Conservation (phyloP, 2,888 invertebrate species). For the Limnephilus rhombicus region DNA sequence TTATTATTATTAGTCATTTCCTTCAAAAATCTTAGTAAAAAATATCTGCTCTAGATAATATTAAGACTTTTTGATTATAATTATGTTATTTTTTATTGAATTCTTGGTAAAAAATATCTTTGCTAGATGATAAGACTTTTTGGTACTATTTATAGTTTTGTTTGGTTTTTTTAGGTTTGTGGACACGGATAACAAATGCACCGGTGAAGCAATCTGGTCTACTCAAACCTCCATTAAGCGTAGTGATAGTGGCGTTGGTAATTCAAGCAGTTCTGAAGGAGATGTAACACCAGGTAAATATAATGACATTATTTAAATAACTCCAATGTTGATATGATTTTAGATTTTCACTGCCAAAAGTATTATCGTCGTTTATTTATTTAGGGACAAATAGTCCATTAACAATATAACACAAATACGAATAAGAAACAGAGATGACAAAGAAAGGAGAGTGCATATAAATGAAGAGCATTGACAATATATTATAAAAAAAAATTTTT, state of each 20-base stretch:
- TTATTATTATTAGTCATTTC: too few relatives aligned
- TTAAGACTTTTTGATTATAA: slow-evolving; percentile 77
- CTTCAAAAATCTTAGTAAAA: neutral
- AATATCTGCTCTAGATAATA: neutral
- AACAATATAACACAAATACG: too few relatives aligned
- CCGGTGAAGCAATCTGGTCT: slow-evolving; percentile 57
- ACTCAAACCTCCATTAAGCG: slow-evolving; percentile 66
- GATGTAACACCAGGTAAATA: slow-evolving; percentile 47
- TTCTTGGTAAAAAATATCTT: neutral
- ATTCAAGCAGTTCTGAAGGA: slow-evolving; percentile 44
- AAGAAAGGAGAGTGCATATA: too few relatives aligned
- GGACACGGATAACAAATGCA: slow-evolving; percentile 63
- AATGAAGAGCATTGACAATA: too few relatives aligned
- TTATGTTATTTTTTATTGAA: slow-evolving; percentile 69
- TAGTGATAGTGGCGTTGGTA: slow-evolving; percentile 67
- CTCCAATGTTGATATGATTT: neutral
- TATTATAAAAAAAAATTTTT: too few relatives aligned
- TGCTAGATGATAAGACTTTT: neutral
- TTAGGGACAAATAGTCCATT: too few relatives aligned
- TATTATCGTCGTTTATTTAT: too few relatives aligned
- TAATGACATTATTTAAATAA: neutral
- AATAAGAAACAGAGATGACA: too few relatives aligned
- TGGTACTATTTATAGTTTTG: neutral
- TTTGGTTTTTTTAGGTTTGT: slow-evolving; percentile 63
- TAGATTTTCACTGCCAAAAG: too few relatives aligned